These are phyloP conservation scores for Keiferia lycopersicella DNA, from an alignment of 2,888 invertebrate genomes.

Conservation along the genomic window DNA sequence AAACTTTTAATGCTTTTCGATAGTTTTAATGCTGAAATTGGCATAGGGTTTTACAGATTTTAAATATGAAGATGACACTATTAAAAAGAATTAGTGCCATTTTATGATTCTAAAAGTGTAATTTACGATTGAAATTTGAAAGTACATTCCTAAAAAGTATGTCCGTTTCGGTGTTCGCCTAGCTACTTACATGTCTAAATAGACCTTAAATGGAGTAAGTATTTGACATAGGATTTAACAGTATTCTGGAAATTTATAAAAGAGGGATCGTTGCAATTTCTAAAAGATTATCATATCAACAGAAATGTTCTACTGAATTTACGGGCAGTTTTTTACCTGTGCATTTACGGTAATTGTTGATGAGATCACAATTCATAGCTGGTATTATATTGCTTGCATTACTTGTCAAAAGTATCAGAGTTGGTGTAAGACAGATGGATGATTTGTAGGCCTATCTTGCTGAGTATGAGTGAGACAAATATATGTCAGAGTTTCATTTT, in stretches of 20 bases:
- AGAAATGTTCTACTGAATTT: slow-evolving; percentile 27
- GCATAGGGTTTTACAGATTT: neutral
- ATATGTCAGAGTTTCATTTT: slow-evolving; percentile 5
- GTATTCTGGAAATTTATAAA: slow-evolving; percentile 22
- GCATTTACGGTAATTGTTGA: slow-evolving; percentile 24
- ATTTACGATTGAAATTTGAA: neutral
- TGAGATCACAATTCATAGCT: neutral
- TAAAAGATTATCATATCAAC: slow-evolving; percentile 39
- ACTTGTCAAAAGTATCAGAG: slow-evolving; percentile 12
- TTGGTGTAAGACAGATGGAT: slow-evolving; percentile 15
- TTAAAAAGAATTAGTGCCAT: no score
- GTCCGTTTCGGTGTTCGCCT: slow-evolving; percentile 16
- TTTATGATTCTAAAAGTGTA: neutral
- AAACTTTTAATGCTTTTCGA: slow-evolving; percentile 3
- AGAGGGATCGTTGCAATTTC: slow-evolving; percentile 43
- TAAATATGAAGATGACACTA: neutral
- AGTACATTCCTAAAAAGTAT: slow-evolving; percentile 22
- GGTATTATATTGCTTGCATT: slow-evolving; percentile 10
- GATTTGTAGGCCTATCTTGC: neutral
- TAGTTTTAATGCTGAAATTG: neutral
- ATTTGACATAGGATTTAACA: slow-evolving; percentile 13
- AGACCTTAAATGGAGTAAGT: slow-evolving; percentile 15
- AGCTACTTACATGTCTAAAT: slow-evolving; percentile 11
- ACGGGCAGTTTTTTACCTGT: slow-evolving; percentile 28
- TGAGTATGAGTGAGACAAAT: slow-evolving; percentile 17